Evolutionary conservation across 2,888 invertebrate species (phyloP).

Genomic region (Dendrolimus pini): DNA sequence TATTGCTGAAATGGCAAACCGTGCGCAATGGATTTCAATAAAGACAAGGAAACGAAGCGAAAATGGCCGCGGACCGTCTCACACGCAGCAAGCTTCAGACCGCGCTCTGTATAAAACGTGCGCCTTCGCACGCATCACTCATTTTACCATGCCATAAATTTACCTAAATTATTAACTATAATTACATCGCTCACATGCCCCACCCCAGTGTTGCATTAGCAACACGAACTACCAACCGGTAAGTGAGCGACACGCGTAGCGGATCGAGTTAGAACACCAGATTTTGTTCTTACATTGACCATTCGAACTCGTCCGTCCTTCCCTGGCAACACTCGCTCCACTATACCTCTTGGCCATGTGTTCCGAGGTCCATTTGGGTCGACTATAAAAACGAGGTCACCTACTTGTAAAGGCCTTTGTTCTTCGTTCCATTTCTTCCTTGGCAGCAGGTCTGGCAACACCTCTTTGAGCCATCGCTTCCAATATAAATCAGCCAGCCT

Average conservation of each 20-base stretch:
- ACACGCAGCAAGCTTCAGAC: too few relatives aligned
- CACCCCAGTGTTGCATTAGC: neutral
- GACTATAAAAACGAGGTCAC: constrained; percentile 5
- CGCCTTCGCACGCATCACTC: too few relatives aligned
- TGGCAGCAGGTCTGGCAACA: constrained; percentile 11
- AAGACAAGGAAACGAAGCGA: too few relatives aligned
- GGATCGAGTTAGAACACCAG: neutral
- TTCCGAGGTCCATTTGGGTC: constrained; percentile 1
- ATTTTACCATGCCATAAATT: too few relatives aligned
- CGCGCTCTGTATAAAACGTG: too few relatives aligned
- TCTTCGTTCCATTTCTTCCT: constrained; percentile 7
- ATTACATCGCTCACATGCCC: neutral
- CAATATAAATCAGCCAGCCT: constrained; percentile 11
- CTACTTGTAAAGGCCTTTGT: constrained; percentile 3
- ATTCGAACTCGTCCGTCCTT: constrained; percentile 2
- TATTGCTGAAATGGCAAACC: too few relatives aligned
- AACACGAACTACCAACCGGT: neutral
- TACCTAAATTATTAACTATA: too few relatives aligned
- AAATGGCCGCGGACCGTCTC: too few relatives aligned
- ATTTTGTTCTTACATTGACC: constrained; percentile 1
- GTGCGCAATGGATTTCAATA: too few relatives aligned
- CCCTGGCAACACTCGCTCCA: neutral
- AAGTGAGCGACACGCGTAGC: constrained; percentile 1
- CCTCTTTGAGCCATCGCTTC: constrained; percentile 10
- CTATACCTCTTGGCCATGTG: constrained; percentile 2